These are phyloP conservation scores for Diuraphis noxia DNA, from an alignment of 1,140 invertebrate genomes.

Conservation along the genomic window DNA sequence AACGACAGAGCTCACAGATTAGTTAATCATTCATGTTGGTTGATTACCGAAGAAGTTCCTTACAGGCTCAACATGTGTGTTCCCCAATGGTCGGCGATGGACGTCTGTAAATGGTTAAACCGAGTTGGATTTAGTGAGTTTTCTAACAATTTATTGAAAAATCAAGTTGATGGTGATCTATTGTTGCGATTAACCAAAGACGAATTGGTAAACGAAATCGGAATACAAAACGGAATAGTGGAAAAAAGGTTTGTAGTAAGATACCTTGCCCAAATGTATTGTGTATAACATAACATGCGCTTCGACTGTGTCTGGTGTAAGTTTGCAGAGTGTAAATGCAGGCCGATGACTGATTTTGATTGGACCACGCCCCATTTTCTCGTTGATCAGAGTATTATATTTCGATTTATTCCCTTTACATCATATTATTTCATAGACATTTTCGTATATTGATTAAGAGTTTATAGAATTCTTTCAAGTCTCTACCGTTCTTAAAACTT, in stretches of 20 bases:
- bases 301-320: not conserved
- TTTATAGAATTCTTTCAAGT: not conserved
- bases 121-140: conserved; percentile 91
- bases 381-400: no score
- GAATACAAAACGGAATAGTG: conserved; percentile 90
- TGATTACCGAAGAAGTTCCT: conserved; percentile 95
- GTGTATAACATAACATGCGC: not conserved
- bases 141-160: conserved; percentile 81
- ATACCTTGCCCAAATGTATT: not conserved
- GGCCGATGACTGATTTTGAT: not conserved
- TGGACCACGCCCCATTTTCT: no score
- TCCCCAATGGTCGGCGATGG: conserved; percentile 93
- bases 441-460: not conserved
- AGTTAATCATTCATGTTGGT: conserved; percentile 88
- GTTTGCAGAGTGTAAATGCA: not conserved
- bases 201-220: conserved; percentile 90
- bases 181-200: conserved; percentile 89
- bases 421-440: no score
- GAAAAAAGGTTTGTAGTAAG: conserved; percentile 71
- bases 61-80: conserved; percentile 97
- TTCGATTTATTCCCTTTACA: no score
- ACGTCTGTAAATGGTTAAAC: conserved; percentile 97
- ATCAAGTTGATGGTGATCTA: conserved; percentile 96
- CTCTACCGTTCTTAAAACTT: not conserved
- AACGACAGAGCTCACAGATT: conserved; percentile 97